phyloP scores from a whole-genome alignment of 2,888 invertebrate species.

The Hirtodrosophila histrioides region DNA sequence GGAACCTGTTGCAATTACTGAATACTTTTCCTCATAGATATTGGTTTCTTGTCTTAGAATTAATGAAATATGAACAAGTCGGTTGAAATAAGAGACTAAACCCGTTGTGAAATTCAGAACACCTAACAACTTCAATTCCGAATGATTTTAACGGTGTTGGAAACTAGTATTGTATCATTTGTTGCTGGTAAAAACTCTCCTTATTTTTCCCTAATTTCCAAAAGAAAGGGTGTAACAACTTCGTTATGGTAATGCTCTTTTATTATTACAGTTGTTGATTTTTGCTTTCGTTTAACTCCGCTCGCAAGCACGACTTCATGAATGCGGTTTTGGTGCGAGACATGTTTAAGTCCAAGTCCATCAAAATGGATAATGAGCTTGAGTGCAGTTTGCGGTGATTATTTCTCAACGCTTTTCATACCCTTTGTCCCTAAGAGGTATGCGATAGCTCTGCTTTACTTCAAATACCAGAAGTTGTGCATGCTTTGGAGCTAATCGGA shows the following conservation, averaged over 20 bases:
- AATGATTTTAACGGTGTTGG: too few species aligned
- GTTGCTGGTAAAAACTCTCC: too few species aligned
- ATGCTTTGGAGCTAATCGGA: neutral
- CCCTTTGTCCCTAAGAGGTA: slow-evolving; percentile 13
- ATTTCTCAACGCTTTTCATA: slow-evolving; percentile 15
- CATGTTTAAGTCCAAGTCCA: slow-evolving; percentile 31
- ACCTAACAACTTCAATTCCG: too few species aligned
- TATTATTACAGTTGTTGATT: slow-evolving; percentile 10
- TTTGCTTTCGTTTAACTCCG: slow-evolving; percentile 28
- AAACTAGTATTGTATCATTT: too few species aligned
- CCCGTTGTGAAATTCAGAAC: too few species aligned
- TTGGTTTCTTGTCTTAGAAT: too few species aligned
- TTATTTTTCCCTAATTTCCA: too few species aligned
- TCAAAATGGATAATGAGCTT: slow-evolving; percentile 46
- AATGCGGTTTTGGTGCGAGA: slow-evolving; percentile 45
- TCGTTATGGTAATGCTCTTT: neutral
- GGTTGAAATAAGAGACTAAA: too few species aligned
- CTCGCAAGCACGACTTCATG: slow-evolving; percentile 42
- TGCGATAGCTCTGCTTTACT: slow-evolving; percentile 20
- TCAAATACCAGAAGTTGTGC: slow-evolving; percentile 15
- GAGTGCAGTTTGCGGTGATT: slow-evolving; percentile 26
- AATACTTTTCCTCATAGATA: too few species aligned
- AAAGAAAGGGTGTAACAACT: slow-evolving; percentile 11
- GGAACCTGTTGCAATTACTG: too few species aligned
- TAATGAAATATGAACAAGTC: too few species aligned